Base-by-base conservation (phyloP, 2,113 vertebrate genomes). In the Coregonus clupeaformis region DNA sequence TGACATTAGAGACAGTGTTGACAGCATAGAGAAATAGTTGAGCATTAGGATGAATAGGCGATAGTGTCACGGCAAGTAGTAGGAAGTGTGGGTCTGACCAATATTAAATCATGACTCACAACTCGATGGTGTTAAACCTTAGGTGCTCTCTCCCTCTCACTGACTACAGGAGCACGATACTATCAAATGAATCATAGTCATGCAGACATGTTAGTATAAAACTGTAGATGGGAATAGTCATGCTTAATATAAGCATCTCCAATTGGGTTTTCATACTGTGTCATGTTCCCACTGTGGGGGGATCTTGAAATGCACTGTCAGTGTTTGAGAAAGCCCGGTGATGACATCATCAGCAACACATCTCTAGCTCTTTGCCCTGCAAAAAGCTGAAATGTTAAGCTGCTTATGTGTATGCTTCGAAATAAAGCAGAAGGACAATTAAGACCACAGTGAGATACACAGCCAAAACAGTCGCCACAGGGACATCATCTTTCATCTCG, bases 381-480 rank as follows among this genome's bases (percentile, higher is more conserved):
- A 86, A 84, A 59, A 49, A 88, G 73, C 82, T 75, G 90, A 87
- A 49, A 14, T 80, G 87, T 80, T 90, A 91, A 91, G 89, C 87
- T 68, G 83, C 85, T 91, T 86, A 89, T 74, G 75, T 62, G 3
- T n/a, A 27, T 74, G 77, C 65, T 81, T 81, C 82, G 84, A 87
- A 85, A 91, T 89, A 87, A 86, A 85, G 82, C 84, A 86, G 76
- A 71, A 77, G 84, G 80, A 88, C 85, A 88, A 80, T 80, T 49
- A 49, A 75, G 79, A 72, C 3, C 29, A 62, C 66, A 36, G 18
- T 72, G 52, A 16, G 49, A 69, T 76, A 70, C 69, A 65, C 71
- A 47, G 75, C 59, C 57, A 67, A 75, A 64, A 65, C 69, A 77
- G 77, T 69, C 24, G 72, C 74, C 73, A 77, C 29, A 27, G 36